phyloP scores from a whole-genome alignment of 2,113 vertebrate genomes.

The Gorilla gorilla region DNA sequence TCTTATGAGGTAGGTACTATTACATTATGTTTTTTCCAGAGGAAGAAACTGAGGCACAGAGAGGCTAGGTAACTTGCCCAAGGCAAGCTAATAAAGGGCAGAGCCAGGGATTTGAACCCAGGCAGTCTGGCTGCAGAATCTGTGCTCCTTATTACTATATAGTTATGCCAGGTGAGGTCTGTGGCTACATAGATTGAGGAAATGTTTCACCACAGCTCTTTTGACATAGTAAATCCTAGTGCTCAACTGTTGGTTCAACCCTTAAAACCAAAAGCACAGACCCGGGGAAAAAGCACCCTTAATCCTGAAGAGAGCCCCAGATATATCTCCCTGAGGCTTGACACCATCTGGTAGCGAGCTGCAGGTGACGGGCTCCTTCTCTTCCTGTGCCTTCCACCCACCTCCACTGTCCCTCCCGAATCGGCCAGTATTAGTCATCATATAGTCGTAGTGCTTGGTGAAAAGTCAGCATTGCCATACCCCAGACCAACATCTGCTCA shows the following conservation, averaged over 20 bases:
- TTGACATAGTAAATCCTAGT: neutral
- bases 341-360: fast-evolving
- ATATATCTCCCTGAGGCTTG: fast-evolving
- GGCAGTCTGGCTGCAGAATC: neutral
- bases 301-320: neutral
- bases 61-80: neutral
- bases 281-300: no score
- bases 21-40: neutral
- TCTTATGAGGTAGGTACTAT: neutral
- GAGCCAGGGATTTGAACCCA: neutral
- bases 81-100: neutral
- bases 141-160: fast-evolving
- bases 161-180: neutral
- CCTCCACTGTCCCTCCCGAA: neutral
- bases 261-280: neutral
- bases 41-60: neutral
- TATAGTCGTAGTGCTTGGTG: neutral
- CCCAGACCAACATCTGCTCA: neutral
- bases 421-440: neutral
- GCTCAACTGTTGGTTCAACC: neutral
- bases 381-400: no score
- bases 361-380: fast-evolving
- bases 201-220: neutral
- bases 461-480: neutral
- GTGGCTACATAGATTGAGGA: neutral